Percentiles rank a stretch among this genome's conserved stretches.
These are phyloP conservation scores for Callospermophilus lateralis DNA, from an alignment of 2,113 vertebrate species.

Conservation along the genomic window DNA sequence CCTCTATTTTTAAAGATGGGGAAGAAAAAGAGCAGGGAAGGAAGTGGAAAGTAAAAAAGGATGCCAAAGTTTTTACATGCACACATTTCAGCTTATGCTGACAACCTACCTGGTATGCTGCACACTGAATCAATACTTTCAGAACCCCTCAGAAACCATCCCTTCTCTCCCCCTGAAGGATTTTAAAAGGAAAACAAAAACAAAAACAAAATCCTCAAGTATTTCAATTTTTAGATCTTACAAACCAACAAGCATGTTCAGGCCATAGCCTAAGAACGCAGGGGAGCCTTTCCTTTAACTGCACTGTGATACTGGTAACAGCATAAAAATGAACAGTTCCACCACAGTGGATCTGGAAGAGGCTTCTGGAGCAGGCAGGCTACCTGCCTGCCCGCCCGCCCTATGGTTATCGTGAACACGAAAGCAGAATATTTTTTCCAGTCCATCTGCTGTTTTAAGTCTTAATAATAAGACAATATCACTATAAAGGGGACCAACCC, in stretches of 20 bases:
- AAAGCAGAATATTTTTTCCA: constrained; percentile 74
- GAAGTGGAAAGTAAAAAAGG: background rate
- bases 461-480: constrained; percentile 67
- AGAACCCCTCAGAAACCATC: constrained; percentile 73
- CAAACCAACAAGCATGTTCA: constrained; percentile 72
- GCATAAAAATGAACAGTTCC: background rate
- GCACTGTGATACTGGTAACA: constrained; percentile 53
- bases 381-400: constrained; percentile 43
- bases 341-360: background rate
- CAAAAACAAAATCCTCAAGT: constrained; percentile 14
- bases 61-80: constrained; percentile 70
- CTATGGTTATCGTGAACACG: constrained; percentile 50
- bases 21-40: background rate
- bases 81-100: constrained; percentile 63
- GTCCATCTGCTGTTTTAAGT: constrained; percentile 72
- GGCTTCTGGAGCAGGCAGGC: constrained; percentile 29
- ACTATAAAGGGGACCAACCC: constrained; percentile 75
- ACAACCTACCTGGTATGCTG: constrained; percentile 89
- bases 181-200: constrained; percentile 67
- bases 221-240: background rate
- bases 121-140: constrained; percentile 66
- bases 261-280: constrained; percentile 63
- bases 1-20: constrained; percentile 12
- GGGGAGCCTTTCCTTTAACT: constrained; percentile 41
- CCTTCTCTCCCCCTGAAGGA: constrained; percentile 78